phyloP scores from a whole-genome alignment of 2,797 vertebrate genomes.

The Cirrhinus mrigala region DNA sequence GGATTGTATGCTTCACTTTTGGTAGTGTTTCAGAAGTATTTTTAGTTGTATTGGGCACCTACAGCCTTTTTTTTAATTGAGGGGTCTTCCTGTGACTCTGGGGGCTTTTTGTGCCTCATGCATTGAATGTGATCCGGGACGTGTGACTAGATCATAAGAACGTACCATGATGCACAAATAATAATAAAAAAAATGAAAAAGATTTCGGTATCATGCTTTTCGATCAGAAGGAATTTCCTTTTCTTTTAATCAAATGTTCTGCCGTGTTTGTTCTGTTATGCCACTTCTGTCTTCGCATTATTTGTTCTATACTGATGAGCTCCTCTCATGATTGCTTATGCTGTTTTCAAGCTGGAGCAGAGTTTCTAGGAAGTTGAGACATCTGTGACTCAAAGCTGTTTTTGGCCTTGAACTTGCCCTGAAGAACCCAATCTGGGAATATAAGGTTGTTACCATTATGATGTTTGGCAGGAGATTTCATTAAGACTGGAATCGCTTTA shows the following conservation, averaged over 20 bases:
- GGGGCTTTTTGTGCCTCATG: not conserved
- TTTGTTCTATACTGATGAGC: not conserved
- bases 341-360: not conserved
- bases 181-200: not conserved
- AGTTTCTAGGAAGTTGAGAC: not conserved
- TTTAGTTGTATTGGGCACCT: not conserved
- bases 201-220: not conserved
- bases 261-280: not conserved
- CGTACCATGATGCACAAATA: not conserved
- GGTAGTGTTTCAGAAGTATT: not conserved
- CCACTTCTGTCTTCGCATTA: not conserved
- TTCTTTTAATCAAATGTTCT: not conserved
- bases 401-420: not conserved
- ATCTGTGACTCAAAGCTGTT: not conserved
- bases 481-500: not conserved
- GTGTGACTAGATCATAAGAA: constrained; percentile 14
- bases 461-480: not conserved
- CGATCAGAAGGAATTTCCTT: not conserved
- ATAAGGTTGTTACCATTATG: not conserved
- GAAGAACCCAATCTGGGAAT: not conserved
- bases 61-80: not conserved
- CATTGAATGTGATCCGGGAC: not conserved
- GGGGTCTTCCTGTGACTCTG: not conserved
- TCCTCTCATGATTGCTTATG: not conserved
- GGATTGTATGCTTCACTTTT: not conserved